Evolutionary conservation across 2,113 vertebrate genomes (phyloP).

Genomic region (Sialia sialis): DNA sequence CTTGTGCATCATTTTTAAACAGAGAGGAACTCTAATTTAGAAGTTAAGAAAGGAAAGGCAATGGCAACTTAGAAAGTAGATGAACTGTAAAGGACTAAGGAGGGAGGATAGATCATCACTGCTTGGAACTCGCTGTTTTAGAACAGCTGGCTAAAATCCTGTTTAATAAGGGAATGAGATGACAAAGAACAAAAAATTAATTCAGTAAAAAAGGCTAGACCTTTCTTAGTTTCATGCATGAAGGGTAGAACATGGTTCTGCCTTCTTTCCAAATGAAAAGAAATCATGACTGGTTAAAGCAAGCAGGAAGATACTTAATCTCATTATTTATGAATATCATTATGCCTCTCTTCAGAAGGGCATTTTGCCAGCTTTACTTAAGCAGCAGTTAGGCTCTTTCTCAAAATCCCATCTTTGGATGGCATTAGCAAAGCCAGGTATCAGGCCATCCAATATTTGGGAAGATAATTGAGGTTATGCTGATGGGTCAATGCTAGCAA

Average conservation of each 20-base stretch:
- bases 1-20: neutral
- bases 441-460: neutral
- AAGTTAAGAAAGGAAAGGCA: neutral
- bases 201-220: neutral
- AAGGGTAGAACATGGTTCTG: neutral
- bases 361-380: constrained; percentile 32
- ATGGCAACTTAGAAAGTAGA: neutral
- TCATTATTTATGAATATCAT: constrained; percentile 31
- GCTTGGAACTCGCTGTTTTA: neutral
- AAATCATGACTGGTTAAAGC: constrained; percentile 3
- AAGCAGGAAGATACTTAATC: neutral
- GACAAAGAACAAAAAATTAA: neutral
- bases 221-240: neutral
- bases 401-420: neutral
- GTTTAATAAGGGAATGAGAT: neutral
- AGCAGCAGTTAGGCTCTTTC: neutral
- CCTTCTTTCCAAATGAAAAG: constrained; percentile 30
- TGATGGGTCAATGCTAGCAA: neutral
- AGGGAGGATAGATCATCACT: neutral
- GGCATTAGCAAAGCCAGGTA: neutral
- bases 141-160: neutral
- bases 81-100: neutral
- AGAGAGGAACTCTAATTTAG: neutral
- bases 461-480: constrained; percentile 24
- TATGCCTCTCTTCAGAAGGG: neutral